Evolutionary conservation across 2,888 invertebrate species (phyloP), one percentile per base, ranked within the genome.

Genomic region (Philereme transversata): DNA sequence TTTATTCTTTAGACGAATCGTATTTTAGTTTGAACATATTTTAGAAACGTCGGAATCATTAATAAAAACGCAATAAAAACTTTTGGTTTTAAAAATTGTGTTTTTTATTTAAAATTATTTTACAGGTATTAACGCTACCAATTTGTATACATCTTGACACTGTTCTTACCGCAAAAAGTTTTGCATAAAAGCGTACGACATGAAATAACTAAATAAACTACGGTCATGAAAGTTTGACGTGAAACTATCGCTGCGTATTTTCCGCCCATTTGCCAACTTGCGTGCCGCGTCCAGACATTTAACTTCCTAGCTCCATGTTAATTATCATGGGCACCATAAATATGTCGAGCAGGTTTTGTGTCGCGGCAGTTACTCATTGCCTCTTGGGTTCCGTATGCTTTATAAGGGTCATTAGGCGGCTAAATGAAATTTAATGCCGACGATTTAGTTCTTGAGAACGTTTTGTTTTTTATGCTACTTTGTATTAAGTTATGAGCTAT

Each of bases 391-490:
- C 58, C 69, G 68, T 70, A 69, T 71, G 72, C 74, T 78, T 75
- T 75, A 73, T 73, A 69, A 60, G 70, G 76, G 76, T 82, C 79
- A 76, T 82, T 80, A 78, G 72, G 67, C 71, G 60, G 60, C 74
- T 81, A 79, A 83, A 82, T 80, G 77, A 76, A 79, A 81, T 81
- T 79, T 81, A 79, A 80, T 76, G 74, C 63, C 63, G 64, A 73
- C 71, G 70, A 72, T 79, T 76, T 74, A 67, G 59, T 69, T 67
- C 65, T 68, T 61, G 51, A 49, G 59, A 51, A 51, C 45, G 45
- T 50, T 60, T 45, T 43, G 51, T 41, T 54, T 60, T 44, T 52
- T 10, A 5, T 62, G 51, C 57, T 2, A 3, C 22, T 48, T n/a
- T 38, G 8, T 35, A 4, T 2, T 5, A 9, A 6, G 10, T 51